phyloP scores from a whole-genome alignment of 2,113 vertebrate genomes.

The Sphyrna mokarran region DNA sequence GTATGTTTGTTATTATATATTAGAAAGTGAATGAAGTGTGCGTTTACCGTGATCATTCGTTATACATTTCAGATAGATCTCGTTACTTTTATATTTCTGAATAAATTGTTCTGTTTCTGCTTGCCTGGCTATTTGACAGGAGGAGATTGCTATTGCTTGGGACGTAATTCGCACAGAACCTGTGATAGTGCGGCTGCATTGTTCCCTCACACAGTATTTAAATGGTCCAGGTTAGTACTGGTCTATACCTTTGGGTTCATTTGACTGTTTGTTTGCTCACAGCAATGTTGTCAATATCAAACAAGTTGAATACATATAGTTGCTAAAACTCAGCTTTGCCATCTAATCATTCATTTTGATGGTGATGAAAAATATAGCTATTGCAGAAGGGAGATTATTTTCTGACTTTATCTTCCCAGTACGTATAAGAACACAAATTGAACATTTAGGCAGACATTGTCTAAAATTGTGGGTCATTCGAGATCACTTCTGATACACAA shows the following conservation, averaged over 20 bases:
- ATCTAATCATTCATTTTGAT: neutral
- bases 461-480: neutral
- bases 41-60: slow-evolving; percentile 23
- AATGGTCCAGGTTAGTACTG: slow-evolving; percentile 73
- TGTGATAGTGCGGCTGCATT: slow-evolving; percentile 78
- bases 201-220: slow-evolving; percentile 82
- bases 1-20: slow-evolving; percentile 20
- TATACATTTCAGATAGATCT: slow-evolving; percentile 27
- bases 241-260: neutral
- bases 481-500: neutral
- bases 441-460: neutral
- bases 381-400: neutral
- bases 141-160: slow-evolving; percentile 85
- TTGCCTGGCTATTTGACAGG: slow-evolving; percentile 53
- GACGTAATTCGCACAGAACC: slow-evolving; percentile 81
- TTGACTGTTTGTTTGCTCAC: neutral
- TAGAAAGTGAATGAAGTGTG: slow-evolving; percentile 10
- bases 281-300: neutral
- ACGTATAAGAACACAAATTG: neutral
- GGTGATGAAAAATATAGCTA: neutral
- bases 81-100: slow-evolving; percentile 32
- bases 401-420: neutral
- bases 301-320: neutral
- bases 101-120: slow-evolving; percentile 41
- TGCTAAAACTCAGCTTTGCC: neutral